A percentile compares a stretch with the other conserved stretches of the same genome.
Conservation (phyloP, 2,888 invertebrate genomes). For the Limnephilus rhombicus region DNA sequence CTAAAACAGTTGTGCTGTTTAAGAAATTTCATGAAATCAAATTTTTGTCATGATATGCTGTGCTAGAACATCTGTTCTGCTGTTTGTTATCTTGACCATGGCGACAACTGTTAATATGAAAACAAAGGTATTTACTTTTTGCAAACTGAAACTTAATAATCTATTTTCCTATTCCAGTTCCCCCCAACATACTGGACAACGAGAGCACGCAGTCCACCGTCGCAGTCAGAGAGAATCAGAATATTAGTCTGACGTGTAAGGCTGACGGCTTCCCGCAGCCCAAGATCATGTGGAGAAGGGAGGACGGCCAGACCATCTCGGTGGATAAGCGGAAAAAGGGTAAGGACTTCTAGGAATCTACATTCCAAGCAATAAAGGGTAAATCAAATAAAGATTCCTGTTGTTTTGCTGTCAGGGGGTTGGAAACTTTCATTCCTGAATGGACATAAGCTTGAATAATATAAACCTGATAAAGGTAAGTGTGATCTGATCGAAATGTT, state of each 20-base stretch:
- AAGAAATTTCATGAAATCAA: too few species aligned
- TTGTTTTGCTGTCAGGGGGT: background rate
- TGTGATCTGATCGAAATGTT: background rate
- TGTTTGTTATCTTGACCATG: too few species aligned
- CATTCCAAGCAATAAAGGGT: background rate
- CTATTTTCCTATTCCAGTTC: slow-evolving; percentile 81
- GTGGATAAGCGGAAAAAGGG: slow-evolving; percentile 93
- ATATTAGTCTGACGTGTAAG: slow-evolving; percentile 93
- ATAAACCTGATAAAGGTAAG: background rate
- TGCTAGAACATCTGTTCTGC: too few species aligned
- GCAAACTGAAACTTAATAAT: background rate
- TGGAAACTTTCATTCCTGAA: background rate
- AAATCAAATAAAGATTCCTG: background rate
- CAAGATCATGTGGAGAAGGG: slow-evolving; percentile 94
- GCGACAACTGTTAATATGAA: too few species aligned
- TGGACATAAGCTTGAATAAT: background rate
- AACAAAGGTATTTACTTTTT: too few species aligned
- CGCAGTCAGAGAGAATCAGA: slow-evolving; percentile 95
- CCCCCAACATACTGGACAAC: slow-evolving; percentile 94
- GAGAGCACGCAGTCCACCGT: slow-evolving; percentile 95
- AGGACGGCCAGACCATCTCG: slow-evolving; percentile 92
- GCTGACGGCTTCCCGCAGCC: slow-evolving; percentile 95
- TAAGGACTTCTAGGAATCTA: slow-evolving; percentile 70
- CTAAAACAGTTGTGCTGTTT: too few species aligned
- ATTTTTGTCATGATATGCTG: too few species aligned